These are phyloP conservation scores for Drosophila nigritarsus DNA, from an alignment of 2,888 invertebrate genomes.

Conservation along the genomic window DNA sequence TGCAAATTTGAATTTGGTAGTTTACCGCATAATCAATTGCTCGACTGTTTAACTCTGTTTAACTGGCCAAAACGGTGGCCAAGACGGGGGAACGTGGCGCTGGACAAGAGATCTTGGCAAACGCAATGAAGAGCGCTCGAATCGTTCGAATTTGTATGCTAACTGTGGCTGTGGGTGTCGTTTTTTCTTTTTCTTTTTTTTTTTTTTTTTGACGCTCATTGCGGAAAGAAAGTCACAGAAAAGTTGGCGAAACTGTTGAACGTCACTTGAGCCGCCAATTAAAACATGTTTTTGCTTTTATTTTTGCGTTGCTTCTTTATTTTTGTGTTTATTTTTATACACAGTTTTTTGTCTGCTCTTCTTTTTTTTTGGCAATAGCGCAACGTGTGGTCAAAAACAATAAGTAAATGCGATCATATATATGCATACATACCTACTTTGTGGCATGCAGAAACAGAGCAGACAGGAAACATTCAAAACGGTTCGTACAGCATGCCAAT, in stretches of 20 bases:
- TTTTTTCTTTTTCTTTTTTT: constrained; percentile 36
- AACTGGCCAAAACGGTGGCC: not conserved
- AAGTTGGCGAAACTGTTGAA: constrained; percentile 58
- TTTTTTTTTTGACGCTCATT: constrained; percentile 42
- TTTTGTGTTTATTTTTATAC: constrained; percentile 1
- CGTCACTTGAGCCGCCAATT: constrained; percentile 57
- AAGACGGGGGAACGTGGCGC: not conserved
- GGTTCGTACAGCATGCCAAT: constrained; percentile 41
- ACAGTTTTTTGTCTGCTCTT: not conserved
- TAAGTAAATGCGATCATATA: constrained; percentile 29
- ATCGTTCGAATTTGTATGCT: constrained; percentile 69
- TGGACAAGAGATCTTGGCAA: constrained; percentile 44
- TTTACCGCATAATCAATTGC: constrained; percentile 15
- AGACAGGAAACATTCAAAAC: constrained; percentile 29
- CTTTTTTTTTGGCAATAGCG: constrained; percentile 41
- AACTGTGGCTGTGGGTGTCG: constrained; percentile 61
- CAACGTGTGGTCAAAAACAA: constrained; percentile 37
- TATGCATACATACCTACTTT: not conserved
- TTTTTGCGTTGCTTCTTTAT: constrained; percentile 22
- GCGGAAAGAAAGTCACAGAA: constrained; percentile 68
- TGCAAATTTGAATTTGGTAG: constrained; percentile 37
- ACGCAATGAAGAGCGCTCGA: constrained; percentile 22
- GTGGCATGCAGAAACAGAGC: constrained; percentile 5
- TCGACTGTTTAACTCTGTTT: not conserved
- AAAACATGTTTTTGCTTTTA: constrained; percentile 46